A percentile compares a stretch with the other conserved stretches of the same genome.
Conservation (phyloP, 2,797 vertebrate species). For the Leptoclinus maculatus region DNA sequence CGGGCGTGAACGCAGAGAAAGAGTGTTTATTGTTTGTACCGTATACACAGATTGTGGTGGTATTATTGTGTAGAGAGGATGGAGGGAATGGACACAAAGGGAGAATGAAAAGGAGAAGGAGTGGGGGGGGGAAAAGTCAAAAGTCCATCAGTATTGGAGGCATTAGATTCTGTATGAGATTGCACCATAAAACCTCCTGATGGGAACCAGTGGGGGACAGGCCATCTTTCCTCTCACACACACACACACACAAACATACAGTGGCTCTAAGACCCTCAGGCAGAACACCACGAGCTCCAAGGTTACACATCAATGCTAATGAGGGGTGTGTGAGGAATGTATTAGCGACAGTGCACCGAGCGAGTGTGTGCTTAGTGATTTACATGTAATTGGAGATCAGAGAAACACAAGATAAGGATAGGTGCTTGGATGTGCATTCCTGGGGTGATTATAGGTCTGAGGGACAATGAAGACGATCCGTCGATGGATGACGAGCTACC, state of each 20-base stretch:
- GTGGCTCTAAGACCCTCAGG: conserved; percentile 67
- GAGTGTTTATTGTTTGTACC: not conserved
- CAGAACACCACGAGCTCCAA: conserved; percentile 80
- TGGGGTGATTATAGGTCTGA: conserved; percentile 1
- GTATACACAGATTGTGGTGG: not conserved
- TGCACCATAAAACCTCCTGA: conserved; percentile 57
- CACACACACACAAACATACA: conserved; percentile 43
- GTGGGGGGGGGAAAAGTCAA: not conserved
- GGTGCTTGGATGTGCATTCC: not conserved
- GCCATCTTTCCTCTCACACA: conserved; percentile 30
- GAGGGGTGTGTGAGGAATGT: conserved; percentile 75
- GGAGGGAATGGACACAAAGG: not conserved
- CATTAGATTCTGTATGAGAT: conserved; percentile 52
- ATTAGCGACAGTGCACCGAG: conserved; percentile 63
- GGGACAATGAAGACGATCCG: conserved; percentile 1
- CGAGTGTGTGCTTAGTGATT: conserved; percentile 44
- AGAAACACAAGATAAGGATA: conserved; percentile 15
- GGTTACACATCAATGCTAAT: conserved; percentile 86
- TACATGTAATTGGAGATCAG: conserved; percentile 58
- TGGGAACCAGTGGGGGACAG: conserved; percentile 67
- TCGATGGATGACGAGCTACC: not conserved
- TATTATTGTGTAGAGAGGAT: not conserved
- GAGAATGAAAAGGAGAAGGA: conserved; percentile 12
- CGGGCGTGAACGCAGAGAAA: not conserved
- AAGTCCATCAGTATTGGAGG: conserved; percentile 40